A percentile compares a stretch with the other conserved stretches of the same genome.
Evolutionary conservation across 2,113 vertebrate species (phyloP).

Genomic region (Falcunculus frontatus): DNA sequence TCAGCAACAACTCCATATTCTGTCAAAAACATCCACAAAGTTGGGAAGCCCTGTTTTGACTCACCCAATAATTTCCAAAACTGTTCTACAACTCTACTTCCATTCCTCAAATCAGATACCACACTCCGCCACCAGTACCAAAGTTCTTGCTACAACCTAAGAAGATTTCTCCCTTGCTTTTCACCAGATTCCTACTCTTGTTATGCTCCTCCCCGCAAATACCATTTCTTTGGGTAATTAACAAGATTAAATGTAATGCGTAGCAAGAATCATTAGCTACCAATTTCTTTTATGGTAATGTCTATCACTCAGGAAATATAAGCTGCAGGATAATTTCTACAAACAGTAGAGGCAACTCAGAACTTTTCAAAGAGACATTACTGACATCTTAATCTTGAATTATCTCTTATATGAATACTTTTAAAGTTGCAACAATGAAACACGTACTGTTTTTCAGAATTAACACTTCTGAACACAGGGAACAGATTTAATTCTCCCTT

Average conservation of each 20-base stretch:
- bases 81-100: background rate
- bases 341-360: background rate
- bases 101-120: background rate
- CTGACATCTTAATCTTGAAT: background rate
- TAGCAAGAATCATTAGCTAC: background rate
- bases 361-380: background rate
- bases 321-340: background rate
- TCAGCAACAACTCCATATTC: background rate
- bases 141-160: background rate
- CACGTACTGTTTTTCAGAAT: background rate
- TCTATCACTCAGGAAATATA: background rate
- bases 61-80: background rate
- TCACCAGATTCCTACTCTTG: background rate
- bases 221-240: background rate
- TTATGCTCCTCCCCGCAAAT: background rate
- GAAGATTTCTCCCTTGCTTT: background rate
- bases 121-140: background rate
- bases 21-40: background rate
- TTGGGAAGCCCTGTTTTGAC: background rate
- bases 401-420: background rate
- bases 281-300: background rate
- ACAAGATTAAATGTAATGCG: background rate
- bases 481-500: background rate
- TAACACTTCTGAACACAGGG: background rate
- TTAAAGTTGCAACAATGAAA: background rate